Base-by-base conservation (phyloP, 2,797 vertebrate genomes). In the Eurystomus glaucurus region DNA sequence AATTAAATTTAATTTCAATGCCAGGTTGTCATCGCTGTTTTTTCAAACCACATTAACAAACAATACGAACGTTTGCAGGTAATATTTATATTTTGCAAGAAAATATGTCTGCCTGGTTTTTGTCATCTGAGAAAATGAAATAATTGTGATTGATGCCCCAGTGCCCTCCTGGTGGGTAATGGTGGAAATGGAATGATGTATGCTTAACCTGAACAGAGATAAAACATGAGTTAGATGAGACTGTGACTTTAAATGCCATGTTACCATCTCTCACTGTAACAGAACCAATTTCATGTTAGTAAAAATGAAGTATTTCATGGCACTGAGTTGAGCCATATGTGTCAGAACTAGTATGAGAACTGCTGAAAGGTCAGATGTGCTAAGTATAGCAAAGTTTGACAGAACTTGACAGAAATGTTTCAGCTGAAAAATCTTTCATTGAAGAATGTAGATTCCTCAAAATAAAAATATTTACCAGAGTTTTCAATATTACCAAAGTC, bases 11-110 rank as follows among this genome's bases (percentile, higher is more conserved):
- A 80, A 80, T 84, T 54, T 88, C 58, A 79, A 26, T 61, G 35
- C 41, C 48, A 37, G 68, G 39, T 97, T 95, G 19, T 58, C 4
- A 0, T 74, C 8, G 1, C 13, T 86, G 37, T 18, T 91, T 84
- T 86, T 87, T 78, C 68, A 92, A 96, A 87, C n/a, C 22, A 72
- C 20, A 84, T 74, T 81, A 90, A 50, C 31, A 86, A 78, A 35
- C 17, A 33, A 86, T 48, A 69, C 13, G 37, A 78, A 35, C 2
- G 8, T 48, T 85, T 85, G 20, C 23, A 87, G 72, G 23, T 85
- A 51, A 82, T 46, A 70, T 39, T 66, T 85, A 33, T 25, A 64
- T 79, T 94, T 74, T 88, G 17, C 26, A 75, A 61, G 25, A 39
- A 80, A 58, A 85, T 35, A 46, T 25, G 13, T 57, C 64, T 78